These are phyloP conservation scores for Arbacia lixula DNA, from an alignment of 53 echinoderm and acorn worm species.

Conservation along the genomic window DNA sequence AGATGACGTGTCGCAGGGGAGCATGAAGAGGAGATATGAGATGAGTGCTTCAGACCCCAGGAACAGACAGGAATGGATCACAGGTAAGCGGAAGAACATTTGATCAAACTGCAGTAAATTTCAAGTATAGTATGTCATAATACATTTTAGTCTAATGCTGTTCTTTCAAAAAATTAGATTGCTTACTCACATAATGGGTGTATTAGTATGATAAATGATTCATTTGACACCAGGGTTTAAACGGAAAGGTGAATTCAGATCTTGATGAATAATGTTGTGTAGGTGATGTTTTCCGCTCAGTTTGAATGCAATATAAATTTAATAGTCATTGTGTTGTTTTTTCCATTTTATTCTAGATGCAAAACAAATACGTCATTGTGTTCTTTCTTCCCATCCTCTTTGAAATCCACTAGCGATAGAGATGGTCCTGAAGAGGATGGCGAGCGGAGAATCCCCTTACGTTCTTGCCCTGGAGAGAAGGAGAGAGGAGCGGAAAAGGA, in stretches of 20 bases:
- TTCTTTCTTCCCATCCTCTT: not conserved
- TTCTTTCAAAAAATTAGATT: too few relatives aligned
- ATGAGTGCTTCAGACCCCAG: slow-evolving; percentile 76
- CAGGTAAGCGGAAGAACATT: slow-evolving; percentile 58
- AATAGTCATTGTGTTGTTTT: not conserved
- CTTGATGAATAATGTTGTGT: too few relatives aligned
- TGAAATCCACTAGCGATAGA: slow-evolving; percentile 42
- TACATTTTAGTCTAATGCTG: too few relatives aligned
- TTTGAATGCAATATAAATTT: too few relatives aligned
- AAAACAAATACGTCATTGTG: not conserved
- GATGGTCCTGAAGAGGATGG: slow-evolving; percentile 56
- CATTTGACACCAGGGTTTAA: too few relatives aligned
- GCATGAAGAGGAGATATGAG: slow-evolving; percentile 74
- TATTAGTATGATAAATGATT: too few relatives aligned
- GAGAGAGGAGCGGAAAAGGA: slow-evolving; percentile 60
- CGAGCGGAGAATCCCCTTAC: slow-evolving; percentile 51
- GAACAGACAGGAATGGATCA: slow-evolving; percentile 82
- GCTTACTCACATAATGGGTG: too few relatives aligned
- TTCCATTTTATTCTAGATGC: not conserved
- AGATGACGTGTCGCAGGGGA: slow-evolving; percentile 23
- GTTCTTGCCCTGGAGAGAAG: slow-evolving; percentile 53
- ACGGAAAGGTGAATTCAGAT: too few relatives aligned
- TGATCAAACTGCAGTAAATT: not conserved
- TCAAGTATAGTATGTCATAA: too few relatives aligned
- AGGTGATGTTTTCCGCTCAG: too few relatives aligned